Conservation (phyloP, 2,888 invertebrate species). For the Ophioninae sp. region DNA sequence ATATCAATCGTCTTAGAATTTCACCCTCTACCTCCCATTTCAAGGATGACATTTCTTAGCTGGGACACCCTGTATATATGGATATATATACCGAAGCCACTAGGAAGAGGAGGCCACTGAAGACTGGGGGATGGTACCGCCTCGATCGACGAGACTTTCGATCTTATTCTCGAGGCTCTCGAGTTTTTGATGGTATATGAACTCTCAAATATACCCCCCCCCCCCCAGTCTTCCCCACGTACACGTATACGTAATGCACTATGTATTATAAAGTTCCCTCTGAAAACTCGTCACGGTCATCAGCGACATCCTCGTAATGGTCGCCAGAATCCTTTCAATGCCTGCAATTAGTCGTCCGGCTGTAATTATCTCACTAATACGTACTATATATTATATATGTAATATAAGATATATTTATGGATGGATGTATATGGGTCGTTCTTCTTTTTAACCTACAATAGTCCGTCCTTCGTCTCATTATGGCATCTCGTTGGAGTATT, state of each 20-base stretch:
- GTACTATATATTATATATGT: background rate
- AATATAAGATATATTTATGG: background rate
- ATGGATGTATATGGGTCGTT: no score
- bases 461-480: no score
- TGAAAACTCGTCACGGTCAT: slow-evolving; percentile 59
- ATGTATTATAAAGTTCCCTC: slow-evolving; percentile 47
- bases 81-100: slow-evolving; percentile 20
- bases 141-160: slow-evolving; percentile 60
- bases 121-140: slow-evolving; percentile 45
- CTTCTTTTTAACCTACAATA: no score
- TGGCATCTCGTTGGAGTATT: no score
- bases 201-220: no score
- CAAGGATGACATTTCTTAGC: no score
- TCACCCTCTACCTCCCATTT: no score
- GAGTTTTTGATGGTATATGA: slow-evolving; percentile 42
- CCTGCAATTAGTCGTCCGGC: slow-evolving; percentile 56
- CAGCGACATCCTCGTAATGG: slow-evolving; percentile 43
- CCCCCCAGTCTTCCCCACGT: no score
- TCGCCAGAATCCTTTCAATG: slow-evolving; percentile 56
- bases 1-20: no score
- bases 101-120: slow-evolving; percentile 40
- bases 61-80: no score
- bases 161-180: slow-evolving; percentile 54
- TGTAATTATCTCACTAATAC: slow-evolving; percentile 55
- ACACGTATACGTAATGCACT: slow-evolving; percentile 17